These are phyloP conservation scores for Tiliqua scincoides DNA, from an alignment of 2,113 vertebrate genomes.

Conservation along the genomic window DNA sequence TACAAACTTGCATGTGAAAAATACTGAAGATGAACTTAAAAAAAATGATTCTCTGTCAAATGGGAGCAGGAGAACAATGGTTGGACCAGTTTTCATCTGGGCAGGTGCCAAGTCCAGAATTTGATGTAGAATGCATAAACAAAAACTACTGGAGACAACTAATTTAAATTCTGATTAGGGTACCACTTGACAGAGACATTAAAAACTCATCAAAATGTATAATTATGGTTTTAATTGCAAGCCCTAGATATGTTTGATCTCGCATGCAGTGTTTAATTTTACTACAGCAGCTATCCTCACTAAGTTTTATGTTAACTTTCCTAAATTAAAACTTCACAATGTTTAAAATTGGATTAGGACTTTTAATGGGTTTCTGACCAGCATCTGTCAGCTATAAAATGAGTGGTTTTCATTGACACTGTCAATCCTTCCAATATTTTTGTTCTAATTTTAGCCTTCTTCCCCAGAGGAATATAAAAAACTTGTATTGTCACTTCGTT, in stretches of 20 bases:
- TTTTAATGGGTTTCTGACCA: neutral
- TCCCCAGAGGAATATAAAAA: neutral
- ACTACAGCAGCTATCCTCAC: neutral
- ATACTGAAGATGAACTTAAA: neutral
- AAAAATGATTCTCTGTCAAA: neutral
- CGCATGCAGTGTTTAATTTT: constrained; percentile 2
- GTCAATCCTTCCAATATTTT: neutral
- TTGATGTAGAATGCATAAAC: neutral
- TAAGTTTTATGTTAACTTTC: neutral
- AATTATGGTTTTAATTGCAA: constrained; percentile 19
- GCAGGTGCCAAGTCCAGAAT: neutral
- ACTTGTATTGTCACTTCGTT: constrained; percentile 16
- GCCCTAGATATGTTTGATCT: constrained; percentile 1
- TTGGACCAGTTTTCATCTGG: neutral
- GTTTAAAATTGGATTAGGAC: constrained; percentile 24
- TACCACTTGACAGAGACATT: neutral
- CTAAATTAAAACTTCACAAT: constrained; percentile 11
- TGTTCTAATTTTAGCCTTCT: constrained; percentile 34
- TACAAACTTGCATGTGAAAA: neutral
- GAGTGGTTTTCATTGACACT: neutral
- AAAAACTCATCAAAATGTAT: constrained; percentile 1
- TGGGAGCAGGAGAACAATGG: neutral
- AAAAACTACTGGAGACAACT: neutral
- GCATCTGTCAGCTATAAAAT: constrained; percentile 39
- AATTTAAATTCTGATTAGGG: constrained; percentile 25